Evolutionary conservation across 2,797 vertebrate genomes (phyloP), one percentile per base, ranked within the genome.

Genomic region (Bradypus variegatus): DNA sequence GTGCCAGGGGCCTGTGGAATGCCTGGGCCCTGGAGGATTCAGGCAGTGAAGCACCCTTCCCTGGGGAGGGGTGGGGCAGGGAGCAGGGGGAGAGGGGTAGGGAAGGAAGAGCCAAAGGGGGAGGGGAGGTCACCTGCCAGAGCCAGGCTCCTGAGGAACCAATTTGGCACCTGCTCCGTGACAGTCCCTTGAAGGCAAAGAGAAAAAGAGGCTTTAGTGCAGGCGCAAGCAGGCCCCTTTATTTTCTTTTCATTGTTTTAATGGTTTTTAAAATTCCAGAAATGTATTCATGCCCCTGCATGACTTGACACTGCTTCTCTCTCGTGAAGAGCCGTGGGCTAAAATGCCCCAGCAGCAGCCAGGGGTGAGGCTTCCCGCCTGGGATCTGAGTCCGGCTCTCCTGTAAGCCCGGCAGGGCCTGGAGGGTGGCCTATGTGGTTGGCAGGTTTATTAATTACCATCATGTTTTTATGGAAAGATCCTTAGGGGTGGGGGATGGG

Each of bases 221-320:
- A 79, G 86, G 72, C n/a, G 80, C 19, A 77, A 70, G 80, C 75
- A 64, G 62, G 72, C 89, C 78, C 60, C 84, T 77, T 38, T 77
- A 41, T 31, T 88, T 86, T 79, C 83, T 88, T 95, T 76, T 81
- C 89, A 75, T 92, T 27, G 0, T 55, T 58, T 62, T 94, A 92
- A 94, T 90, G 91, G 85, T 90, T 93, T 92, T 77, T 82, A 50
- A 86, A 94, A 96, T 91, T 93, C 83, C 80, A 92, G 81, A 93
- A 93, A 91, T 73, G 69, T 55, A 67, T 82, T 81, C 83, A 8
- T 87, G 92, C 86, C 90, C 88, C 86, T 92, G 15, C 80, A 69
- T 76, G 93, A 95, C 86, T 95, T 78, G 55, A 88, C 78, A 81
- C 89, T 31, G 79, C 19, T 93, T 65, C 70, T 23, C 19, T 78